phyloP scores from a whole-genome alignment of 64 coral and sea anemone genomes.

The Hydrozoanthus tunicans region DNA sequence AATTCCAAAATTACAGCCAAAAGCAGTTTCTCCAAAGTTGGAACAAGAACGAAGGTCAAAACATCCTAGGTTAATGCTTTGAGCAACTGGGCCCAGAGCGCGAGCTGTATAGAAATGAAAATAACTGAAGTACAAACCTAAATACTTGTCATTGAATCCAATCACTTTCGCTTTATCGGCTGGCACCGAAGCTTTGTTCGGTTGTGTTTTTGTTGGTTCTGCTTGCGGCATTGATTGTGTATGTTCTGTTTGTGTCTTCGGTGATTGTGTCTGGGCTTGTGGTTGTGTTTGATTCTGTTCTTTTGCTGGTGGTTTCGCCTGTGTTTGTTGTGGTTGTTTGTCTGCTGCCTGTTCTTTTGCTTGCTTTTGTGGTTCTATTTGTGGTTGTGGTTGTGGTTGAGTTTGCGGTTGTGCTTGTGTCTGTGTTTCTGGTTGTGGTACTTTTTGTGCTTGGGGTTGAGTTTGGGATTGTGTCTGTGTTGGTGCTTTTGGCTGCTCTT shows the following conservation, averaged over 20 bases:
- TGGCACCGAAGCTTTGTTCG: not conserved
- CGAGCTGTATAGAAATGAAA: not conserved
- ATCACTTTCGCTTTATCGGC: slow-evolving; percentile 35
- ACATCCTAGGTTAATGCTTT: too few species aligned
- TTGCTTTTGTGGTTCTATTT: not conserved
- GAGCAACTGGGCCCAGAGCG: too few species aligned
- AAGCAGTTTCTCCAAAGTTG: too few species aligned
- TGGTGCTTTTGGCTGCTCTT: not conserved
- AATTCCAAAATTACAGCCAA: too few species aligned
- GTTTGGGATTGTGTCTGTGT: not conserved
- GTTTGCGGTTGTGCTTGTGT: not conserved
- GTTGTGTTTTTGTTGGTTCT: not conserved
- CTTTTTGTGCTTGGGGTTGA: not conserved
- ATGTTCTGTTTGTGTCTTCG: not conserved
- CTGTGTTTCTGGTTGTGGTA: not conserved
- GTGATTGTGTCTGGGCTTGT: not conserved
- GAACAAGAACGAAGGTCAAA: too few species aligned
- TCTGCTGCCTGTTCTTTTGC: not conserved
- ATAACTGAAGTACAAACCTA: slow-evolving; percentile 39
- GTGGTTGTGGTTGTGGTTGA: not conserved
- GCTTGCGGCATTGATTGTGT: not conserved
- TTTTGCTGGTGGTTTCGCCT: not conserved
- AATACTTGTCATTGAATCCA: slow-evolving; percentile 70
- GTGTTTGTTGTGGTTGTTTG: not conserved
- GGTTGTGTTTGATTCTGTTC: not conserved